Percentiles rank a stretch among this genome's conserved stretches.
phyloP scores from a whole-genome alignment of 2,113 vertebrate genomes.

The Dendropsophus ebraccatus region DNA sequence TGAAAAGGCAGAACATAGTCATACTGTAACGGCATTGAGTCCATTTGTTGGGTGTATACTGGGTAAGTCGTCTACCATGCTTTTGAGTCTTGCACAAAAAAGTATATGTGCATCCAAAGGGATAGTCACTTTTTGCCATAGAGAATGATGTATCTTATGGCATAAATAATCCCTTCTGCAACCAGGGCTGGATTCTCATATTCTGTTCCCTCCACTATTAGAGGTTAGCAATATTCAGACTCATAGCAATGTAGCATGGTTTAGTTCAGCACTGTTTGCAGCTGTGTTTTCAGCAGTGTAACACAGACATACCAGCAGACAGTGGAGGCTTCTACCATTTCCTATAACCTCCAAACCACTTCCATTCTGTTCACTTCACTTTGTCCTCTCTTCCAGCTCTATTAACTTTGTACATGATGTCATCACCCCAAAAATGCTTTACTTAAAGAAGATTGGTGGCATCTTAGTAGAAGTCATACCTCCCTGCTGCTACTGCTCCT shows the following conservation, averaged over 20 bases:
- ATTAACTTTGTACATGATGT: neutral
- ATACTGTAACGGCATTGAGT: too few species aligned
- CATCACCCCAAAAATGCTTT: neutral
- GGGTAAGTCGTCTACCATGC: too few species aligned
- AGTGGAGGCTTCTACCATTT: neutral
- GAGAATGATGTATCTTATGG: too few species aligned
- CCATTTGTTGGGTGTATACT: too few species aligned
- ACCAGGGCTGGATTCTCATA: too few species aligned
- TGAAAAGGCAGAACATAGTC: too few species aligned
- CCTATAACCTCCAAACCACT: neutral
- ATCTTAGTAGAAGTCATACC: too few species aligned
- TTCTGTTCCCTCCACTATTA: neutral
- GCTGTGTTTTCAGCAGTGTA: neutral
- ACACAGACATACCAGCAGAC: neutral
- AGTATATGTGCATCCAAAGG: too few species aligned
- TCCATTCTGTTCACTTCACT: neutral
- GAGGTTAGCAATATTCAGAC: neutral
- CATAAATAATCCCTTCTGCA: neutral
- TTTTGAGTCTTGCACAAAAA: too few species aligned
- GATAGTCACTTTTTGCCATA: neutral
- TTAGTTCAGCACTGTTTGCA: neutral
- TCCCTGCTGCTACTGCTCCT: too few species aligned
- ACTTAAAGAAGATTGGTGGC: neutral
- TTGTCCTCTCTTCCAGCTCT: neutral
- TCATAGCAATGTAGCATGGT: neutral